Evolutionary conservation across 2,888 invertebrate species (phyloP).

Genomic region (Lepetodrilus schrolli): DNA sequence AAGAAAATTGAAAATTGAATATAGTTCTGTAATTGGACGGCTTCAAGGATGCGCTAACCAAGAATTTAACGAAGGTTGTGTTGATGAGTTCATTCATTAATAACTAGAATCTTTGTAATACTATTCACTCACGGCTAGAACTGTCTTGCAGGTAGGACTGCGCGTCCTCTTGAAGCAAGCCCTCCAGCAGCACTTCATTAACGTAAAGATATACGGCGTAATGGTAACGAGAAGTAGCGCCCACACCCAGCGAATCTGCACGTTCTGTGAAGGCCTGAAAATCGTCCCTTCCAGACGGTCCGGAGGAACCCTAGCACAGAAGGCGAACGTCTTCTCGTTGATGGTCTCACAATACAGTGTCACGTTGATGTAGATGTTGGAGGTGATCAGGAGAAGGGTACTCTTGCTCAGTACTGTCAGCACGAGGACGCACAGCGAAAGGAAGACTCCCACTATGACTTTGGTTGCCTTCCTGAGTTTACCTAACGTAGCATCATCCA

Average conservation of each 20-base stretch:
- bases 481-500: conserved; percentile 55
- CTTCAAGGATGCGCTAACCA: no score
- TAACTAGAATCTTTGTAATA: conserved; percentile 75
- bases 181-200: conserved; percentile 73
- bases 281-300: conserved; percentile 47
- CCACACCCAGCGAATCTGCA: conserved; percentile 74
- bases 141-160: conserved; percentile 50
- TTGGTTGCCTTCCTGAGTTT: conserved; percentile 62
- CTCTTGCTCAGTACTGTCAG: conserved; percentile 92
- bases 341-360: conserved; percentile 53
- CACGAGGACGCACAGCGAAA: conserved; percentile 88
- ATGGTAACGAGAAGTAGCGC: conserved; percentile 72
- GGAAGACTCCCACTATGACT: conserved; percentile 86
- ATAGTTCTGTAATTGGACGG: no score
- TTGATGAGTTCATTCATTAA: conserved; percentile 91
- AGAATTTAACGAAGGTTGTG: conserved; percentile 88
- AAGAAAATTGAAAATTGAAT: no score
- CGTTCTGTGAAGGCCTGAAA: conserved; percentile 55
- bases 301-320: conserved; percentile 54
- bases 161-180: conserved; percentile 73
- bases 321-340: conserved; percentile 45
- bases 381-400: conserved; percentile 78
- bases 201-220: conserved; percentile 74
- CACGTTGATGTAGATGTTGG: conserved; percentile 61
- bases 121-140: conserved; percentile 48